Base-by-base conservation (phyloP, 2,888 invertebrate species). In the Eudemis profundana region DNA sequence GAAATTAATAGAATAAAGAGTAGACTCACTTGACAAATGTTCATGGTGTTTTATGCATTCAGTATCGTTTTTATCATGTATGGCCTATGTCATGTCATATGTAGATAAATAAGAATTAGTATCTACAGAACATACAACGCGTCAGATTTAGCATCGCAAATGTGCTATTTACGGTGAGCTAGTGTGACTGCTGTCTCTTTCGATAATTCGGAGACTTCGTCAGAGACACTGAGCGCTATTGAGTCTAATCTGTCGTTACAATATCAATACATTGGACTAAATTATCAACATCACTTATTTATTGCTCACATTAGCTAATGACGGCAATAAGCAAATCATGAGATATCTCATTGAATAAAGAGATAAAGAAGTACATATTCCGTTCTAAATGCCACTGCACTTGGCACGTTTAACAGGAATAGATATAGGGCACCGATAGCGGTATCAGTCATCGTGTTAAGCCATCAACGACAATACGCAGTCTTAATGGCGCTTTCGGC, bases 131-230 rank as follows among this genome's bases (percentile, higher is more conserved):
- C 14, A 57, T 29, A 57, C 46, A 33, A 15, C 33, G 36, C 19
- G 57, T 46, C 46, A 8, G 57, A 57, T 57, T 57, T 57, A 47
- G 46, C 33, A 46, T 44, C 46, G 46, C 57, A 36, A 57, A 33
- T 4, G 42, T 29, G 54, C 56, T 66, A 66, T 66, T 61, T 61
- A 56, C 56, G 66, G 56, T 75, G 68, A 72, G 70, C 53, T 73
- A 57, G 19, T 19, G 46, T 33, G 46, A 57, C 46, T 44, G 23
- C 23, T 44, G 46, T 33, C 33, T 46, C 17, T 36, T 56, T 42
- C 17, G 15, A 29, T 12, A 42, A 44, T 44, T 54, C 19, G n/a
- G 17, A 56, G 27, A 56, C 29, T 15, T 42, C 27, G 7, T 29
- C 8, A 12, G 8, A 56, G 17, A 44, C 0, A 27, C 17, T 29